Percentiles rank a stretch among this genome's conserved stretches.
Conservation (phyloP, 2,797 vertebrate species). For the Labeo calbasu region DNA sequence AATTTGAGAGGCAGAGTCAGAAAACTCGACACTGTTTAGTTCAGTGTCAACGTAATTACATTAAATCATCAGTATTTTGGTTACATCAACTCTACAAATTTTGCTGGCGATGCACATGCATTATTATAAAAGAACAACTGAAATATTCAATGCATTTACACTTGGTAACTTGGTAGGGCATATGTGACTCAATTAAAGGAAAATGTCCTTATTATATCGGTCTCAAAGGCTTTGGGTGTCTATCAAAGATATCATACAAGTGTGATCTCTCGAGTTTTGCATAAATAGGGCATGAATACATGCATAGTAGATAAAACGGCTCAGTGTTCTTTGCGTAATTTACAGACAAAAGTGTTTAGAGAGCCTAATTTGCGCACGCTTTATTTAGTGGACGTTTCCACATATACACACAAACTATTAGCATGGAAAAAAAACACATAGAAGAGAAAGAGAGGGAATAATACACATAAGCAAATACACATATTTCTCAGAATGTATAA, state of each 20-base stretch:
- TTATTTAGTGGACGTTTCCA: slow-evolving; percentile 12
- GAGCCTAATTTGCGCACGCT: neutral
- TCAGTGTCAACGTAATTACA: neutral
- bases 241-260: slow-evolving; percentile 37
- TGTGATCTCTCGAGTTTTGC: slow-evolving; percentile 27
- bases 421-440: neutral
- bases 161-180: neutral
- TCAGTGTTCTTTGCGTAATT: slow-evolving; percentile 26
- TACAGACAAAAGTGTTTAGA: slow-evolving; percentile 31
- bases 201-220: slow-evolving; percentile 33
- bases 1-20: neutral
- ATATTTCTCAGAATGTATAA: neutral
- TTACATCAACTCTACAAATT: neutral
- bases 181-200: slow-evolving; percentile 19
- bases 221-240: slow-evolving; percentile 45
- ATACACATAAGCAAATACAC: neutral
- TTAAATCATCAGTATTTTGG: neutral
- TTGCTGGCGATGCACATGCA: neutral
- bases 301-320: slow-evolving; percentile 40
- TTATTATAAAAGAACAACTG: neutral
- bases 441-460: neutral
- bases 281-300: slow-evolving; percentile 37
- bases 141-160: neutral
- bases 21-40: neutral
- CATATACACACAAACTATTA: slow-evolving; percentile 16